Evolutionary conservation across 2,113 vertebrate genomes (phyloP).

Genomic region (Macquaria australasica): DNA sequence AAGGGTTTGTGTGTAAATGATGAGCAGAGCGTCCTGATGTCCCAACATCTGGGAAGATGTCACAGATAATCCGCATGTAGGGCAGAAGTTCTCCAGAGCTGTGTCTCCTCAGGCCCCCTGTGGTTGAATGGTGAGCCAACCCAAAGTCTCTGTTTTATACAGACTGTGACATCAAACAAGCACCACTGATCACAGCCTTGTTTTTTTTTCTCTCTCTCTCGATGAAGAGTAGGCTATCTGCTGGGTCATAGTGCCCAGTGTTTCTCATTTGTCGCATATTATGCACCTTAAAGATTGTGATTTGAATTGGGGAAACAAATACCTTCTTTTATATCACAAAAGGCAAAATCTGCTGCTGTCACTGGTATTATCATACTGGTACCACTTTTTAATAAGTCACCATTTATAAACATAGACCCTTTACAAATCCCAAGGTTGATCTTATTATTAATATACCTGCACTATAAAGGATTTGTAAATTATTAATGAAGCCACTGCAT

Average conservation of each 20-base stretch:
- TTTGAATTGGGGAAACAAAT: neutral
- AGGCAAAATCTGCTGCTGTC: neutral
- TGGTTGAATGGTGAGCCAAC: slow-evolving; percentile 69
- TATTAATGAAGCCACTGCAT: neutral
- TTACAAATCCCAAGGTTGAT: neutral
- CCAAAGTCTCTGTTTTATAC: slow-evolving; percentile 76
- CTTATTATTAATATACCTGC: neutral
- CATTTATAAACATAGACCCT: neutral
- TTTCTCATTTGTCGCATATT: slow-evolving; percentile 16
- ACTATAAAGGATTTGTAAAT: neutral
- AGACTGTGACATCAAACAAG: slow-evolving; percentile 79
- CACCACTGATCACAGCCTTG: slow-evolving; percentile 68
- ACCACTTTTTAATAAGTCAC: neutral
- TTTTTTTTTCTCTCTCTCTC: slow-evolving; percentile 11
- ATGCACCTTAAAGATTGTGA: neutral
- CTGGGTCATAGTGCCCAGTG: slow-evolving; percentile 85
- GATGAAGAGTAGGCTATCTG: slow-evolving; percentile 57
- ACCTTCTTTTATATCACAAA: neutral
- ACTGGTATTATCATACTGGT: neutral
- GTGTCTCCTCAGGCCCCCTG: slow-evolving; percentile 52
- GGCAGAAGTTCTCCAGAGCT: slow-evolving; percentile 56
- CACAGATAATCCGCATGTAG: slow-evolving; percentile 72
- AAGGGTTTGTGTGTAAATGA: neutral
- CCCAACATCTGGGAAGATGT: slow-evolving; percentile 58
- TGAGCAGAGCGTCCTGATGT: slow-evolving; percentile 42